Evolutionary conservation across 2,888 invertebrate genomes (phyloP).

Genomic region (Acholoe squamosa): DNA sequence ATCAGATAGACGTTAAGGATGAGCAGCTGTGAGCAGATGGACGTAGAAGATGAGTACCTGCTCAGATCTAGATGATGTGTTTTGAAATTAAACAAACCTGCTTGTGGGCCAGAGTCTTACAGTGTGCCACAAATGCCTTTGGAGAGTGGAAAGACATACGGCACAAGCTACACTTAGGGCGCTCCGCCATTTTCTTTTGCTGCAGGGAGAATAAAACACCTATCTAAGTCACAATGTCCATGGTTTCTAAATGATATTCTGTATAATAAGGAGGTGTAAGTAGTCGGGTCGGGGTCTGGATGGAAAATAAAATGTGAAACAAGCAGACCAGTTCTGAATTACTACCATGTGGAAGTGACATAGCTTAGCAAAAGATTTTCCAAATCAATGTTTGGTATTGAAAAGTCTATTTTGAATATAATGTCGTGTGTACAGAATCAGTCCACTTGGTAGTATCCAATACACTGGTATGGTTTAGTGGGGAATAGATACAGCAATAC

Average conservation of each 20-base stretch:
- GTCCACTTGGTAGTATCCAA: too few species aligned
- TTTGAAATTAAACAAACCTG: constrained; percentile 47
- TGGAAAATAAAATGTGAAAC: neutral
- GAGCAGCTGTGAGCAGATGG: neutral
- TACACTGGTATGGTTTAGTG: too few species aligned
- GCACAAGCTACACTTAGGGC: constrained; percentile 55
- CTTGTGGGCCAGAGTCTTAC: constrained; percentile 54
- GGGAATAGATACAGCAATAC: too few species aligned
- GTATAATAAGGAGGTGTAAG: neutral
- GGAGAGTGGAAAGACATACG: constrained; percentile 58
- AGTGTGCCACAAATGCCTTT: constrained; percentile 58
- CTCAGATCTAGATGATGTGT: neutral
- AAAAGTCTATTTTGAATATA: too few species aligned
- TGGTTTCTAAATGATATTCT: neutral
- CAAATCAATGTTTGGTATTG: too few species aligned
- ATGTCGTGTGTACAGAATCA: too few species aligned
- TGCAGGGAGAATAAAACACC: constrained; percentile 55
- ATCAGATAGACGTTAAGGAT: too few species aligned
- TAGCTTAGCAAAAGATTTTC: too few species aligned
- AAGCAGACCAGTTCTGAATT: neutral
- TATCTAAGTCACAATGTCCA: constrained; percentile 10
- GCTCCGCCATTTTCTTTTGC: constrained; percentile 53
- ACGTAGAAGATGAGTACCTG: neutral
- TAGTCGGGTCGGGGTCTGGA: neutral
- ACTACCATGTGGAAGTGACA: neutral